Base-by-base conservation (phyloP, 2,113 vertebrate species). In the Phasianus colchicus region DNA sequence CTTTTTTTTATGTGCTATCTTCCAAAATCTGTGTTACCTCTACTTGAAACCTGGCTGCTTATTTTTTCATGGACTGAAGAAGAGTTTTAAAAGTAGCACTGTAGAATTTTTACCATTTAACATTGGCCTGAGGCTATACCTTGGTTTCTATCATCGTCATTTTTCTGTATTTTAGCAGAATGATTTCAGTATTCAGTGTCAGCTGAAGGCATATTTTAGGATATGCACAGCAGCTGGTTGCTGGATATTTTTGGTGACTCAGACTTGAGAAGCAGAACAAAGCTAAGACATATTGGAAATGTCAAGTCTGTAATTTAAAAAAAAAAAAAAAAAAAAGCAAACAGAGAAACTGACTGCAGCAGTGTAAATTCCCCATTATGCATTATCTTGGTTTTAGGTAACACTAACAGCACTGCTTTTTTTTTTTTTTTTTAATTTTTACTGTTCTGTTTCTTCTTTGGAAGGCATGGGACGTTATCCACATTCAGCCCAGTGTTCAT, bases 111-210 rank as follows among this genome's bases (percentile, higher is more conserved):
- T 81, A 92, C 88, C 78, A n/a, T 88, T 75, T 64, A 10, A 29
- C 45, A 27, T 86, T 65, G 87, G 88, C 95, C 93, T 64, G 79
- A 91, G 91, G 86, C 93, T 92, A 18, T 79, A 83, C 76, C 93
- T 95, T 96, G 93, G 89, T 94, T 96, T 90, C 86, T 94, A 30
- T 95, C 94, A 36, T 90, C 13, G 16, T 90, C 38, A 50, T 92
- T 97, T 96, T 96, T 95, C 96, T 96, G 95, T 95, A 95, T 96
- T 95, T 94, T 96, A 96, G 95, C 95, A 97, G 93, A 96, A 97
- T 12, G 79, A 97, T 96, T 96, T 95, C 76, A 73, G 83, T 95
- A 94, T 96, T 96, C 93, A 86, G 93, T 94, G 90, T 96, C 91
- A 92, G 91, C 95, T 94, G 89, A 96, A 95, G 83, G 93, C 80